Evolutionary conservation across 2,888 invertebrate genomes (phyloP).

Genomic region (Agonum fuliginosum): DNA sequence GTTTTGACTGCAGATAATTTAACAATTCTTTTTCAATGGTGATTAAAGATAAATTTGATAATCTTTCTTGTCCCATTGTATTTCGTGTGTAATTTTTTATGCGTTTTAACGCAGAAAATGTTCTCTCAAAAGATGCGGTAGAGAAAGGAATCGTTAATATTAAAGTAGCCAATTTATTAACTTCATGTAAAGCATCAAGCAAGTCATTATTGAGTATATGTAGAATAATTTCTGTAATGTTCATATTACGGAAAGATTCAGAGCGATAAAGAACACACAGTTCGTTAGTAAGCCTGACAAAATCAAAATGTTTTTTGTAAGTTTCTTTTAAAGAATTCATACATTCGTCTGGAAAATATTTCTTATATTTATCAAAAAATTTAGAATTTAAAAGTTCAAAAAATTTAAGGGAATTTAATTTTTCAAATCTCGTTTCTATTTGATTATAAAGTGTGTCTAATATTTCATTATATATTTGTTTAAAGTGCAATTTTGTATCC

Average conservation of each 20-base stretch:
- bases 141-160: conserved; percentile 32
- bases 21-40: conserved; percentile 41
- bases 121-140: conserved; percentile 27
- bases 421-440: conserved; percentile 25
- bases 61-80: conserved; percentile 15
- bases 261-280: conserved; percentile 26
- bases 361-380: conserved; percentile 6
- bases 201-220: conserved; percentile 16
- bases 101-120: conserved; percentile 34
- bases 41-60: conserved; percentile 29
- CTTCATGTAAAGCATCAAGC: conserved; percentile 24
- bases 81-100: conserved; percentile 38
- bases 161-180: conserved; percentile 22
- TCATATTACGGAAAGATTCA: conserved; percentile 4
- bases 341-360: conserved; percentile 30
- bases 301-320: conserved; percentile 36
- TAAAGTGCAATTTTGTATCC: background rate
- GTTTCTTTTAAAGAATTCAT: conserved; percentile 9
- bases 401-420: conserved; percentile 24
- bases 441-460: conserved; percentile 30
- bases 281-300: conserved; percentile 23
- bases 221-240: background rate
- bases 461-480: conserved; percentile 33
- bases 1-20: conserved; percentile 28
- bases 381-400: conserved; percentile 43